Base-by-base conservation (phyloP, 2,888 invertebrate species). In the Melinaea menophilus region DNA sequence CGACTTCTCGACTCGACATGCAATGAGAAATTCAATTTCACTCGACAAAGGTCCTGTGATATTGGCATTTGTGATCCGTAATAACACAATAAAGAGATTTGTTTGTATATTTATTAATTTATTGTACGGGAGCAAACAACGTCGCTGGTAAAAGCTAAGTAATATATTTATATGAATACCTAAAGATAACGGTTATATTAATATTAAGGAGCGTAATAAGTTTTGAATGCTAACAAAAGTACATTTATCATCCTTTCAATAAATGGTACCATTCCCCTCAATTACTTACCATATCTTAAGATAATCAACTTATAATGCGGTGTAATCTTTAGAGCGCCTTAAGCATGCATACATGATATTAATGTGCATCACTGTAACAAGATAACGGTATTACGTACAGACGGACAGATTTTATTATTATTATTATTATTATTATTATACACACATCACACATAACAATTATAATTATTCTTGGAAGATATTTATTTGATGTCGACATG, bases 41-140 rank as follows among this genome's bases (percentile, higher is more conserved):
- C 66, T 64, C 64, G 64, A 37, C 37, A 67, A 64, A 64, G 66
- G 66, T 67, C 64, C 66, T 67, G 66, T 35, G 66, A 66, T 64
- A 62, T 66, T 66, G 66, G 64, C 64, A 67, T 67, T 67, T 67
- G 37, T 37, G 7, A 7, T 37, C 5, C 7, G 4, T 5, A 37
- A 37, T 7, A 37, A 37, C 5, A 37, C 5, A 37, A 2, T 37
- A 22, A 22, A 22, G 22, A 22, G 22, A 22, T 22, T 22, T 22
- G 22, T 22, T 22, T 22, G 22, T 22, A 22, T 22, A 22, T 22
- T 22, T 22, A 22, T 22, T 22, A 22, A 22, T 22, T 22, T 22
- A 22, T 22, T 22, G 22, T 22, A 22, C 22, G 22, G 22, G 22
- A 22, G 22, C 22, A 22, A 22, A 22, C 22, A 22, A 22, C 0